A percentile compares a stretch with the other conserved stretches of the same genome.
Evolutionary conservation across 2,888 invertebrate genomes (phyloP).

Genomic region (Zelleria hepariella): DNA sequence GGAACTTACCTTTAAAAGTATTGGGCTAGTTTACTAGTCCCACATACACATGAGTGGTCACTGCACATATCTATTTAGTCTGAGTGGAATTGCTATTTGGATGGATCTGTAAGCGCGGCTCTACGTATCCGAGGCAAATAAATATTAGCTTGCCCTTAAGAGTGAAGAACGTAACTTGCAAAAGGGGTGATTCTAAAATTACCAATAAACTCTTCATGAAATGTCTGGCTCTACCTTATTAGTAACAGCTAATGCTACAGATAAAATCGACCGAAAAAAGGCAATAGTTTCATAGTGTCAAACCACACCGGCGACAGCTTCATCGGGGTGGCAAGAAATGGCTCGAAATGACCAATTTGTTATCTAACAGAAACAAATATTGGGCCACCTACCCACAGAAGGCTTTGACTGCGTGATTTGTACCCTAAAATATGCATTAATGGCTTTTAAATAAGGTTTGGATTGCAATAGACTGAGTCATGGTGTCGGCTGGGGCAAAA

Average conservation of each 20-base stretch:
- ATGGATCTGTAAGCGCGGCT: too few relatives aligned
- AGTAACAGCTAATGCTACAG: too few relatives aligned
- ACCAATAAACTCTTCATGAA: not conserved
- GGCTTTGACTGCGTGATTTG: not conserved
- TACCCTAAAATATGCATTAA: conserved; percentile 22
- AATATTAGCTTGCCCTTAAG: too few relatives aligned
- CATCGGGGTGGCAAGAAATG: conserved; percentile 53
- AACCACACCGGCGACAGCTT: conserved; percentile 27
- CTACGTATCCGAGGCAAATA: too few relatives aligned
- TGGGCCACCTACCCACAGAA: conserved; percentile 56
- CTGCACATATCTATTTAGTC: too few relatives aligned
- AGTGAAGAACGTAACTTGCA: not conserved
- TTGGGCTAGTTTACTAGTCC: too few relatives aligned
- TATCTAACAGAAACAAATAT: conserved; percentile 59
- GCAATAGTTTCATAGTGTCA: not conserved
- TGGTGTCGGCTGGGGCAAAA: conserved; percentile 31
- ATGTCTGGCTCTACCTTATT: not conserved
- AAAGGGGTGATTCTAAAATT: not conserved
- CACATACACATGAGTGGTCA: too few relatives aligned
- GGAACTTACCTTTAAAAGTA: too few relatives aligned
- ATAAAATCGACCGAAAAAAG: too few relatives aligned
- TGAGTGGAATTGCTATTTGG: too few relatives aligned
- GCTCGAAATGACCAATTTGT: conserved; percentile 51
- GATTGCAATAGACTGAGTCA: conserved; percentile 13
- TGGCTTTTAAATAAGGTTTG: conserved; percentile 20